Base-by-base conservation (phyloP, 2,797 vertebrate species). In the Lates japonicus region DNA sequence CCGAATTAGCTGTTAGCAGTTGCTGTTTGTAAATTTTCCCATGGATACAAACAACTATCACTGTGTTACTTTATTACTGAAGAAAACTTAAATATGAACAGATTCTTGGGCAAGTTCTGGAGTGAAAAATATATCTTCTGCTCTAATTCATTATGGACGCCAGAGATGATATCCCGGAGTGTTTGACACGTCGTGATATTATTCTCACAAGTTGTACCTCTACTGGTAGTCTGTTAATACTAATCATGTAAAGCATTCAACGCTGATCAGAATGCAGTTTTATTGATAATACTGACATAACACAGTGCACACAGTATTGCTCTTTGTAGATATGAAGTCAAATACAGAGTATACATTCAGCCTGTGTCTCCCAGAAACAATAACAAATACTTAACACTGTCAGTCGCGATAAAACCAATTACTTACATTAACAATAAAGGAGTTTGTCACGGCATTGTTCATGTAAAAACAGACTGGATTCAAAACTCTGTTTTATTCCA, bases 211-310 rank as follows among this genome's bases (percentile, higher is more conserved):
- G n/a, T 6, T 46, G 22, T 39, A 1, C 2, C 5, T 17, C 44
- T 7, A 25, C n/a, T 25, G 9, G 20, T 39, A 35, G 20, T 29
- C 7, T 19, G 16, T 33, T 31, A 31, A 31, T n/a, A 42, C 10
- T 2, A 13, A 10, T 5, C 2, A 55, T 1, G 6, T 44, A 25
- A 51, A 68, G 12, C 2, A n/a, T n/a, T n/a, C 19, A 1, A 12
- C 22, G 0, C 0, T 35, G 9, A 70, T 60, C 44, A 66, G 57
- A 90, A 78, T 82, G 82, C 62, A 54, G 70, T 74, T 93, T 93
- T 89, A 93, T 91, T 92, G 79, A 79, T 78, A 41, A 65, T 82
- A 73, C 59, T 52, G 66, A 77, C 44, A 67, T 6, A 44, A 72
- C 54, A 80, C 75, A 52, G 70, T 66, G 78, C 65, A 74, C 73